phyloP scores from a whole-genome alignment of 2,888 invertebrate genomes.

The Diarsia mendica region DNA sequence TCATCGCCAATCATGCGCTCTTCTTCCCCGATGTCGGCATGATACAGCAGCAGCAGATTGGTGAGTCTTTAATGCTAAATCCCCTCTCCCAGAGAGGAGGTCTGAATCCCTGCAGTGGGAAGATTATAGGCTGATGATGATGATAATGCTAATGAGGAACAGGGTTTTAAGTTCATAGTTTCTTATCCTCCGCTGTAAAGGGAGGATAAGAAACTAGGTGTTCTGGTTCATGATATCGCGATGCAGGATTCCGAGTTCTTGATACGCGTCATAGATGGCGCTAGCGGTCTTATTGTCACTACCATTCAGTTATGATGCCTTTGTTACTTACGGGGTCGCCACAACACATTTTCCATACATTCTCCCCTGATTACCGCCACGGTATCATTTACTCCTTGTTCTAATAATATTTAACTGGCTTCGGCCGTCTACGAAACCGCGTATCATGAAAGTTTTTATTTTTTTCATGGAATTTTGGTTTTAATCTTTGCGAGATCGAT shows the following conservation, averaged over 20 bases:
- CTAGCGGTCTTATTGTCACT: not conserved
- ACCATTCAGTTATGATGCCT: not conserved
- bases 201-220: too few species aligned
- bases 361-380: not conserved
- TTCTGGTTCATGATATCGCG: not conserved
- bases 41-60: conserved; percentile 79
- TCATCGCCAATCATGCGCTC: conserved; percentile 75
- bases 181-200: not conserved
- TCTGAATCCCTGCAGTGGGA: too few species aligned
- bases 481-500: not conserved
- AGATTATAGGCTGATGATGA: too few species aligned
- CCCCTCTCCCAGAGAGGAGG: too few species aligned
- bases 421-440: too few species aligned
- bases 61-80: conserved; percentile 67
- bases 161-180: not conserved
- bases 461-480: not conserved
- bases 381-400: not conserved
- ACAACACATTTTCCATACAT: not conserved
- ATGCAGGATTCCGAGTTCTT: not conserved
- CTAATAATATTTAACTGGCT: too few species aligned
- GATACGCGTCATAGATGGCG: not conserved
- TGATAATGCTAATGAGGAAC: not conserved
- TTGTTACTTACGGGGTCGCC: not conserved
- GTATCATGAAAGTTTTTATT: not conserved
- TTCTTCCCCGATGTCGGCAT: conserved; percentile 84